Conservation (phyloP, 2,888 invertebrate species). For the Furcula furcula region DNA sequence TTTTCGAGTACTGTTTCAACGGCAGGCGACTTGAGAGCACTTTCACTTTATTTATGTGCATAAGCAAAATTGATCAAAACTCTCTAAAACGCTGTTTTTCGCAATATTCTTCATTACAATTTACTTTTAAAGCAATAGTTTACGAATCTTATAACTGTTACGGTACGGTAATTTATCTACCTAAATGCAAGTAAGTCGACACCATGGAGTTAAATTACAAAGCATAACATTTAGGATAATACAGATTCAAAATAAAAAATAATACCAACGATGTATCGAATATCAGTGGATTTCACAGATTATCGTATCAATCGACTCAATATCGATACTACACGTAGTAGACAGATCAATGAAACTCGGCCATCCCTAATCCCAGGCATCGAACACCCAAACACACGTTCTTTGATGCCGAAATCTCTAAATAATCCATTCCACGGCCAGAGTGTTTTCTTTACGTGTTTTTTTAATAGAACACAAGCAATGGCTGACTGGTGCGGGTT, state of each 20-base stretch:
- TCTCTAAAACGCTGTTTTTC: too few relatives aligned
- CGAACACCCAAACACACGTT: slow-evolving; percentile 21
- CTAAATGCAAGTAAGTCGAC: too few relatives aligned
- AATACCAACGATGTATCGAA: too few relatives aligned
- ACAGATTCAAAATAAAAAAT: too few relatives aligned
- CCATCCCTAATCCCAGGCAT: slow-evolving; percentile 1
- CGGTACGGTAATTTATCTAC: too few relatives aligned
- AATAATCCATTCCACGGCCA: slow-evolving; percentile 40
- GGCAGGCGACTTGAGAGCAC: not conserved
- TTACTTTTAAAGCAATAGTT: too few relatives aligned
- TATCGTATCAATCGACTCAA: not conserved
- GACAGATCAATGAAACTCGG: not conserved
- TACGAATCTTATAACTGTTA: too few relatives aligned
- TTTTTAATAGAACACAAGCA: slow-evolving; percentile 67
- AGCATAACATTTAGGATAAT: too few relatives aligned
- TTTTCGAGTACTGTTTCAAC: slow-evolving; percentile 7
- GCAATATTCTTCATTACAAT: too few relatives aligned
- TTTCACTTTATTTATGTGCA: not conserved
- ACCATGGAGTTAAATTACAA: too few relatives aligned
- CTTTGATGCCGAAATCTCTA: slow-evolving; percentile 43
- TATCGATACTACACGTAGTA: not conserved
- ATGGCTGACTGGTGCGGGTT: slow-evolving; percentile 59
- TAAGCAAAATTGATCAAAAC: not conserved
- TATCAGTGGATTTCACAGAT: too few relatives aligned
- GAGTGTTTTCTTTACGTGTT: slow-evolving; percentile 56